Evolutionary conservation across 2,797 vertebrate species (phyloP), one percentile per base, ranked within the genome.

Genomic region (Martes flavigula): DNA sequence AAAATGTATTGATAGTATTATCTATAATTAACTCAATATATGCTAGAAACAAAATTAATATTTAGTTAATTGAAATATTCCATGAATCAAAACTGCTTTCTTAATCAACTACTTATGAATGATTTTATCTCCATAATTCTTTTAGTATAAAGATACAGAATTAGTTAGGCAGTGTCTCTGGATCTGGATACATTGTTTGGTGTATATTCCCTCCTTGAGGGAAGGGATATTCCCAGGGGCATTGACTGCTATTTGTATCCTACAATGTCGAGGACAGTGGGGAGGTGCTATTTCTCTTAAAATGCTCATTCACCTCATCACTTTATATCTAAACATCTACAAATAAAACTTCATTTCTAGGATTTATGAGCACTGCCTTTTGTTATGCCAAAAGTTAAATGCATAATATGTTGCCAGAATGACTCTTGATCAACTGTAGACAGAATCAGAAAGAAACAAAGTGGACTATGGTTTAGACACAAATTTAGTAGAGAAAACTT

Each of bases 21-120:
- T 46, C 27, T 66, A 30, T 54, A 77, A 12, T 77, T 72, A 84
- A n/a, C 15, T 64, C 25, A 82, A 48, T 75, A 62, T 58, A 38
- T 94, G 7, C 10, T 72, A 56, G 64, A 84, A 87, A 91, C 6
- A 93, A 72, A 95, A 77, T 56, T 77, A 64, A 97, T 90, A 14
- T 60, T 23, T 56, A 38, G 3, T 1, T 32, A 13, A 62, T 84
- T 54, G 60, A 84, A 81, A 81, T 35, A 9, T 66, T 54, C 4
- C 11, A 27, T 64, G 46, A 77, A 40, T 82, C 27, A 66, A 72
- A 75, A 93, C 2, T 46, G 17, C 30, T 66, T 94, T 75, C 5
- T 73, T 68, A 40, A 21, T 85, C 27, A 40, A n/a, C 1, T 14
- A 60, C 4, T 35, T 87, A 13, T 43, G 60, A 68, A 68, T 79